phyloP scores from a whole-genome alignment of 2,113 vertebrate genomes.

The Phalacrocorax brasilianus region DNA sequence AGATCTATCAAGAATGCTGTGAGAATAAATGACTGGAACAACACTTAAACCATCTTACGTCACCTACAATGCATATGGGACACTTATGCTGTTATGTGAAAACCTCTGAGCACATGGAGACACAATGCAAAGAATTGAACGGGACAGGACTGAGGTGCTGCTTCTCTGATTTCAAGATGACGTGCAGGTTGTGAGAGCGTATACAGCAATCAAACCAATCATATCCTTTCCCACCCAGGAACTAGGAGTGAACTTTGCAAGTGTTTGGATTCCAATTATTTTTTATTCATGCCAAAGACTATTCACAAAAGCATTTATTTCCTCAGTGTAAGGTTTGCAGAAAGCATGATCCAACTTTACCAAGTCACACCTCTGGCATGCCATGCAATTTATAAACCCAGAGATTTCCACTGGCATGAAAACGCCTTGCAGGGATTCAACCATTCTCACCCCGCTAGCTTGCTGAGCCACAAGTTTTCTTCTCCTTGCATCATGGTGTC shows the following conservation, averaged over 20 bases:
- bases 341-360: background rate
- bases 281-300: background rate
- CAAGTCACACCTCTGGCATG: background rate
- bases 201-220: background rate
- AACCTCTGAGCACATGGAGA: background rate
- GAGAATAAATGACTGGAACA: background rate
- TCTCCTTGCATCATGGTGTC: background rate
- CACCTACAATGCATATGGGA: background rate
- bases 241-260: background rate
- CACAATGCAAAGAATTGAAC: background rate
- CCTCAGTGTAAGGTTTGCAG: background rate
- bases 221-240: background rate
- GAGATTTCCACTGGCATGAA: background rate
- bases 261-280: background rate
- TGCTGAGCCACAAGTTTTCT: background rate
- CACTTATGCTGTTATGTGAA: background rate
- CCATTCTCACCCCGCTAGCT: background rate
- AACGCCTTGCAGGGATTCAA: background rate
- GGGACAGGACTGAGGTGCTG: background rate
- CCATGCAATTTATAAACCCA: background rate
- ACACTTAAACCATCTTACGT: background rate
- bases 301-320: constrained; percentile 14
- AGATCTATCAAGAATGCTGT: background rate
- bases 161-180: background rate
- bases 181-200: background rate